Evolutionary conservation across 2,113 vertebrate species (phyloP).

Genomic region (Pangasianodon hypophthalmus): DNA sequence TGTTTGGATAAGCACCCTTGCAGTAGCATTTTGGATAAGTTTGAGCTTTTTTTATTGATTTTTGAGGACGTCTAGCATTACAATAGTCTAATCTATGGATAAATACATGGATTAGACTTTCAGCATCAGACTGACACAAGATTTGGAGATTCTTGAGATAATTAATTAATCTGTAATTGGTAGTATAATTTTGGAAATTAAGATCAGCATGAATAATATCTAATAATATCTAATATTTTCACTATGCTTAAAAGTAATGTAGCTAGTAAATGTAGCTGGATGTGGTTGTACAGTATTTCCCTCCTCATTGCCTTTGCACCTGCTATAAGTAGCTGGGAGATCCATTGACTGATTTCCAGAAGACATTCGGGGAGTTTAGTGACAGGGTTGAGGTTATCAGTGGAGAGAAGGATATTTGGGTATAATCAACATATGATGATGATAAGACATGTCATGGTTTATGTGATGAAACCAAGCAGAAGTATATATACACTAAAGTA

Average conservation of each 20-base stretch:
- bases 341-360: background rate
- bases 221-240: background rate
- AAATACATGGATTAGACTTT: background rate
- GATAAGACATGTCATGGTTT: no score
- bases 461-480: background rate
- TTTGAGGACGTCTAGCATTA: background rate
- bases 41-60: background rate
- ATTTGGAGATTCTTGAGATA: background rate
- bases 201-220: background rate
- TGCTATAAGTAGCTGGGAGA: background rate
- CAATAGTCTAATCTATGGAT: background rate
- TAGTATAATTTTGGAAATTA: background rate
- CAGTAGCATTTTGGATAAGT: background rate
- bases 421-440: background rate
- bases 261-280: background rate
- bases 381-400: background rate
- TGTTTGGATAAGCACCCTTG: background rate
- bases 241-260: background rate
- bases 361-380: background rate
- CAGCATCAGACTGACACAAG: no score
- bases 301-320: background rate
- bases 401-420: background rate
- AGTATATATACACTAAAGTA: background rate
- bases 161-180: background rate
- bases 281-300: background rate